These are phyloP conservation scores for Sminthurides bifidus DNA, from an alignment of 1,140 invertebrate genomes.

Conservation along the genomic window DNA sequence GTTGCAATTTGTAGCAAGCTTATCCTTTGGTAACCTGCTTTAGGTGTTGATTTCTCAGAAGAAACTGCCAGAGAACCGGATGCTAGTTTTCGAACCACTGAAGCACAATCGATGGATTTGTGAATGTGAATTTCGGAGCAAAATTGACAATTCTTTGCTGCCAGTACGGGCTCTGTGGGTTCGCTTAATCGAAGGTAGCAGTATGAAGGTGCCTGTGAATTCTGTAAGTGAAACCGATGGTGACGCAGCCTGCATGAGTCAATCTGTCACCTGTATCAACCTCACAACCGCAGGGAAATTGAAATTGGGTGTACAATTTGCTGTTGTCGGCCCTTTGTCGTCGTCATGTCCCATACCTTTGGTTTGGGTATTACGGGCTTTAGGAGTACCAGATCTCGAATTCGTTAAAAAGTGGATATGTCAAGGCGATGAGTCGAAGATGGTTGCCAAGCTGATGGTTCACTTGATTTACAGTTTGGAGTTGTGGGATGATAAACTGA, in stretches of 20 bases:
- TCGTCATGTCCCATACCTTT: neutral
- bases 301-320: neutral
- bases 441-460: neutral
- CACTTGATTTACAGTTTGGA: slow-evolving; percentile 1
- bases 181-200: slow-evolving; percentile 86
- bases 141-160: slow-evolving; percentile 75
- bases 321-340: neutral
- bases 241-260: neutral
- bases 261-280: neutral
- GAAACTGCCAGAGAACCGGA: slow-evolving; percentile 98
- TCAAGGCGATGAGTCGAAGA: neutral
- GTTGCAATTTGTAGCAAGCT: neutral
- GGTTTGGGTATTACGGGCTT: neutral
- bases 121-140: slow-evolving; percentile 92
- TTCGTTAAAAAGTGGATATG: neutral
- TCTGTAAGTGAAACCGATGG: neutral
- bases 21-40: neutral
- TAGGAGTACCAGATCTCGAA: neutral
- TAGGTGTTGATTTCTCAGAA: slow-evolving; percentile 90
- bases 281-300: neutral
- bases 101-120: slow-evolving; percentile 94
- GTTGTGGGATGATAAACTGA: neutral
- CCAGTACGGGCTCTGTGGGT: slow-evolving; percentile 96
- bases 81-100: slow-evolving; percentile 91
- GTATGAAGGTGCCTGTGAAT: neutral